These are phyloP conservation scores for Microtus oregoni DNA, from an alignment of 2,113 vertebrate genomes.

Conservation along the genomic window DNA sequence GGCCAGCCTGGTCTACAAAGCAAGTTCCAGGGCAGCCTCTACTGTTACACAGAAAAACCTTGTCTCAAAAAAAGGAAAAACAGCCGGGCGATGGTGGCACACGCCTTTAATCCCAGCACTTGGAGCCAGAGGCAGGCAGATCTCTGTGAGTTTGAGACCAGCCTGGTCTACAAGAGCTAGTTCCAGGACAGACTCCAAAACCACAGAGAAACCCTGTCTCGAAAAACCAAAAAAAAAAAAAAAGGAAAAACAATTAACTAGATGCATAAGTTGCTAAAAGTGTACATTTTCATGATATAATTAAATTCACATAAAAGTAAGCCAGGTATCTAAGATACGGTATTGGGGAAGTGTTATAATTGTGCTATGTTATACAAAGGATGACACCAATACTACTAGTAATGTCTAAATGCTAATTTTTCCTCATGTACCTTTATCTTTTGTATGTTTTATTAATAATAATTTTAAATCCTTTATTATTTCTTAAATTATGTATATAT, in stretches of 20 bases:
- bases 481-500: not conserved
- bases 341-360: not conserved
- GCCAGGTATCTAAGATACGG: not conserved
- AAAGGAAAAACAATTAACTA: not conserved
- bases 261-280: not conserved
- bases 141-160: not conserved
- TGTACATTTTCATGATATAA: not conserved
- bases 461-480: not conserved
- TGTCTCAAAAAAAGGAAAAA: not conserved
- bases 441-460: not conserved
- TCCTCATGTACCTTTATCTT: not conserved
- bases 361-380: not conserved
- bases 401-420: not conserved
- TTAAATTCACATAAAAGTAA: not conserved
- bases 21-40: not conserved
- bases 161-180: not conserved
- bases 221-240: not conserved
- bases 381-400: not conserved
- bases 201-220: not conserved
- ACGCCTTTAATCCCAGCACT: not conserved
- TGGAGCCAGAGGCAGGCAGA: not conserved
- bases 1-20: not conserved
- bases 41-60: not conserved
- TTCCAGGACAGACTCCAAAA: not conserved
- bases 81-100: rapidly evolving